Evolutionary conservation across 1,140 invertebrate species (phyloP).

Genomic region (Spodoptera frugiperda): DNA sequence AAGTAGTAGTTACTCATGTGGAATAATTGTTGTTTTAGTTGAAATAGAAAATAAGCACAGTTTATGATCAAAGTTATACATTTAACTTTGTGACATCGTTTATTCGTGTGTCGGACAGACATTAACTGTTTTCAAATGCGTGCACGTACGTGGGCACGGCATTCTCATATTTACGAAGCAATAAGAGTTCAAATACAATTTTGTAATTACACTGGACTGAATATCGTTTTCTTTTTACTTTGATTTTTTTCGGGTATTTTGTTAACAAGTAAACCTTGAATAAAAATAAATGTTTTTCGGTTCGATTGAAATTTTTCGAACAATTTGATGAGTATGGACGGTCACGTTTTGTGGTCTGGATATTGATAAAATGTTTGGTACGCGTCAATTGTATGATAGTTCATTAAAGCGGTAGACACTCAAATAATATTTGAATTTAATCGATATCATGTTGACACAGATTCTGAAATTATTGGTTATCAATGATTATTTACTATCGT

Average conservation of each 20-base stretch:
- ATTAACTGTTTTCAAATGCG: slow-evolving; percentile 18
- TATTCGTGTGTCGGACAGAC: slow-evolving; percentile 7
- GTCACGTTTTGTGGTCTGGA: slow-evolving; percentile 12
- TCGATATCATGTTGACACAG: too few species aligned
- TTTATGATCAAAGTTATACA: slow-evolving; percentile 23
- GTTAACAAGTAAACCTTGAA: neutral
- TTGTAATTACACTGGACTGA: slow-evolving; percentile 11
- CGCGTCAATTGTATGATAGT: too few species aligned
- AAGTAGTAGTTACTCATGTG: neutral
- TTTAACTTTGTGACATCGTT: slow-evolving; percentile 30
- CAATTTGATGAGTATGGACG: neutral
- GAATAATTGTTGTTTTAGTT: slow-evolving; percentile 25
- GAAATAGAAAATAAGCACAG: slow-evolving; percentile 37
- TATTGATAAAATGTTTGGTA: neutral
- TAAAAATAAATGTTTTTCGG: neutral
- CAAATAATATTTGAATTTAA: too few species aligned
- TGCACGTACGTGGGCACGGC: slow-evolving; percentile 7
- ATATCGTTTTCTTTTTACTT: neutral
- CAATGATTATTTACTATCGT: too few species aligned
- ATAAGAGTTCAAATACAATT: slow-evolving; percentile 15
- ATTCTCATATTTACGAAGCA: slow-evolving; percentile 30
- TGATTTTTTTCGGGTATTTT: neutral
- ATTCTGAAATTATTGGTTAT: too few species aligned
- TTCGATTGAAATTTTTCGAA: neutral
- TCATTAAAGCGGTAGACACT: too few species aligned